Evolutionary conservation across 2,797 vertebrate genomes (phyloP).

Genomic region (Hyperoplus lanceolatus): DNA sequence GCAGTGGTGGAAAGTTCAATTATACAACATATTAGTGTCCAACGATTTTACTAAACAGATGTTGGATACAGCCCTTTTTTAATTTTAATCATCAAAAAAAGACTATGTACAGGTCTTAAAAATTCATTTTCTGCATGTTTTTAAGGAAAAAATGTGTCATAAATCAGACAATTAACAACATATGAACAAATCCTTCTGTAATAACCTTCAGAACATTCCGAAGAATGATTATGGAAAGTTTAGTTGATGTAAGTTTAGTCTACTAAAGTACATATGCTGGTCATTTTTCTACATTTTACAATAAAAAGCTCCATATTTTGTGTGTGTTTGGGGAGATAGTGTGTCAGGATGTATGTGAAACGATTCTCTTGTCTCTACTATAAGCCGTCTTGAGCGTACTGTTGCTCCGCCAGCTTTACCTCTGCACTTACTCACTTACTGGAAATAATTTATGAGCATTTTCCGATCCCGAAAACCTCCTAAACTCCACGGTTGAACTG

Average conservation of each 20-base stretch:
- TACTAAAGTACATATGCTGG: not conserved
- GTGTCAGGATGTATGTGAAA: conserved; percentile 5
- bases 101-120: too few relatives aligned
- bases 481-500: conserved; percentile 26
- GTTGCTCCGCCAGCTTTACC: conserved; percentile 11
- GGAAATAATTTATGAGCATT: conserved; percentile 58
- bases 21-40: not conserved
- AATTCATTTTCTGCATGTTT: too few relatives aligned
- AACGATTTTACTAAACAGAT: too few relatives aligned
- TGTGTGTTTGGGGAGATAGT: not conserved
- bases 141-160: too few relatives aligned
- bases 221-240: too few relatives aligned
- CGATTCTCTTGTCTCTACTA: conserved; percentile 20
- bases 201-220: too few relatives aligned
- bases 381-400: not conserved
- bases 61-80: too few relatives aligned
- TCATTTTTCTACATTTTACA: not conserved
- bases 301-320: not conserved
- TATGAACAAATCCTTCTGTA: too few relatives aligned
- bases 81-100: too few relatives aligned
- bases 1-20: not conserved
- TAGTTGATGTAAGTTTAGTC: too few relatives aligned
- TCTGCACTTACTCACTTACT: conserved; percentile 48
- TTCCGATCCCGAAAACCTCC: conserved; percentile 38
- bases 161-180: too few relatives aligned